A percentile compares a stretch with the other conserved stretches of the same genome.
These are phyloP conservation scores for Grammomys surdaster DNA, from an alignment of 2,113 vertebrate species.

Conservation along the genomic window DNA sequence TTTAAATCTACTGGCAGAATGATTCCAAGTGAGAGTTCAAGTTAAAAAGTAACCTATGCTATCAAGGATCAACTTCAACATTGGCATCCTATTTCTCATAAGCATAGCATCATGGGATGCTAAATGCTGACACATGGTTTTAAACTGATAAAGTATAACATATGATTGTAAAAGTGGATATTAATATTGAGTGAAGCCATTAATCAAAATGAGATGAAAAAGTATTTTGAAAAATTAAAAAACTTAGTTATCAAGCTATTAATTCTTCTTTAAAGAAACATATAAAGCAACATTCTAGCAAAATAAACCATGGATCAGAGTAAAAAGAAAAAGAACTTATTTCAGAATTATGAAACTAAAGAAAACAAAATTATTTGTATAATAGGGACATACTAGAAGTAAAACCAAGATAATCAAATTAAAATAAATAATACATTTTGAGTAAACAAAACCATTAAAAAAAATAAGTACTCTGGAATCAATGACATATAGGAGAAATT, in stretches of 20 bases:
- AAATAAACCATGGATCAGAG: not conserved
- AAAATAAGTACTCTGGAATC: not conserved
- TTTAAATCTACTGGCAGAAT: not conserved
- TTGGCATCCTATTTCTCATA: not conserved
- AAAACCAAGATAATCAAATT: not conserved
- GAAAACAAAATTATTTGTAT: conserved; percentile 19
- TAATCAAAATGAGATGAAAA: not conserved
- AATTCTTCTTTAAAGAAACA: conserved; percentile 20
- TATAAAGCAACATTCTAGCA: not conserved
- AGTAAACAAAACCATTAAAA: not conserved
- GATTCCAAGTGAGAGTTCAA: not conserved
- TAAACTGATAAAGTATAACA: not conserved
- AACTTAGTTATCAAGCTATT: not conserved
- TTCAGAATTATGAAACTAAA: not conserved
- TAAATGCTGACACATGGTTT: not conserved
- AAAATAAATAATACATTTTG: not conserved
- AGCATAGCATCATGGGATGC: not conserved
- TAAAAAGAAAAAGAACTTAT: not conserved
- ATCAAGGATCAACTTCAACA: not conserved
- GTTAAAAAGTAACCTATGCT: no score
- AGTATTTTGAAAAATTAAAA: not conserved
- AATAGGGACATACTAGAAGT: not conserved
- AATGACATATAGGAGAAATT: not conserved
- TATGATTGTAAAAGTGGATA: conserved; percentile 6
- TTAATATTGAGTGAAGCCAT: not conserved